These are phyloP conservation scores for Streptopelia turtur DNA, from an alignment of 2,797 vertebrate species.

Conservation along the genomic window DNA sequence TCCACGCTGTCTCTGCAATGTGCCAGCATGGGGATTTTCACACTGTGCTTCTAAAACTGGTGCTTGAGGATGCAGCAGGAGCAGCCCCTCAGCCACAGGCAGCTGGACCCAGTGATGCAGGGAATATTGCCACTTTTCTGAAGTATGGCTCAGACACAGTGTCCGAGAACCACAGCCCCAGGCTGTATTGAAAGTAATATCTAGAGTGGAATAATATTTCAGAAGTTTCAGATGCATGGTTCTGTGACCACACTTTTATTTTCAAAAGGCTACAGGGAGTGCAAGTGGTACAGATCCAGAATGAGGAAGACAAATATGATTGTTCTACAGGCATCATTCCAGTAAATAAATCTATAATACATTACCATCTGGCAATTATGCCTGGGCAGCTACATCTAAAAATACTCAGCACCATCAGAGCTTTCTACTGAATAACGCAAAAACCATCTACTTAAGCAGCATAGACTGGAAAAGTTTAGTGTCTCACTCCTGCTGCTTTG, in stretches of 20 bases:
- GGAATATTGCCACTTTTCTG: background rate
- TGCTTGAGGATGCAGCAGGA: background rate
- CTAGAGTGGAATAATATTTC: background rate
- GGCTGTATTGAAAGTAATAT: background rate
- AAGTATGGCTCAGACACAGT: background rate
- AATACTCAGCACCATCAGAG: background rate
- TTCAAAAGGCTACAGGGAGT: background rate
- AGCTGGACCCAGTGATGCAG: background rate
- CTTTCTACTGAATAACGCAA: background rate
- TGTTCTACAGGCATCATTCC: background rate
- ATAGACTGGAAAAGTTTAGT: background rate
- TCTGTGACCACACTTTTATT: background rate
- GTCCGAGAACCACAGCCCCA: background rate
- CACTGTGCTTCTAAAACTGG: background rate
- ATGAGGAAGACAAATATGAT: background rate
- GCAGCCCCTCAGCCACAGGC: background rate
- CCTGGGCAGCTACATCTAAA: background rate
- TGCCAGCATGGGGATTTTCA: background rate
- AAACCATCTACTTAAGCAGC: background rate
- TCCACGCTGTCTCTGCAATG: background rate
- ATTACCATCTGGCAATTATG: background rate
- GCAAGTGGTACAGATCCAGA: background rate
- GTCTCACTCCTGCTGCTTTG: background rate
- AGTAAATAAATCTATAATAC: background rate
- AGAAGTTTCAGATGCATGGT: background rate